These are phyloP conservation scores for Nestor notabilis DNA, from an alignment of 2,113 vertebrate genomes.

Conservation along the genomic window DNA sequence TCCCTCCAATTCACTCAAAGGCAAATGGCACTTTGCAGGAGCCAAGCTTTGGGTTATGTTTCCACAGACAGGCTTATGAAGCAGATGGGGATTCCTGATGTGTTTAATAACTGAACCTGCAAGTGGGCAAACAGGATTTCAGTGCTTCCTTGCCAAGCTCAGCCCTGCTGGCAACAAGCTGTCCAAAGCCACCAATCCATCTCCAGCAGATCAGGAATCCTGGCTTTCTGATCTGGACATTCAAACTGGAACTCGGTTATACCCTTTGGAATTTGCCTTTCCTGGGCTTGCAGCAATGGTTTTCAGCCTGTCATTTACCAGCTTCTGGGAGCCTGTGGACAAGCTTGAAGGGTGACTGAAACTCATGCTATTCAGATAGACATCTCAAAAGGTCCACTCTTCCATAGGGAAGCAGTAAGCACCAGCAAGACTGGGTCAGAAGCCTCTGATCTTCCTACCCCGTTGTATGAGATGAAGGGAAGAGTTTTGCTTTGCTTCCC, in stretches of 20 bases:
- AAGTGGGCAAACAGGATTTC: conserved; percentile 3
- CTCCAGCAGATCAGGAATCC: background rate
- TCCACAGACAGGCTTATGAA: background rate
- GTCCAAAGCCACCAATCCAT: background rate
- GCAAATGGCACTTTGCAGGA: background rate
- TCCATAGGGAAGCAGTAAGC: accelerated
- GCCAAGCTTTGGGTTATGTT: background rate
- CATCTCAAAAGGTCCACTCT: background rate
- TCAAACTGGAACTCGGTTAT: background rate
- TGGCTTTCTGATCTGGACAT: background rate
- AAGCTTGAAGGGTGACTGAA: background rate
- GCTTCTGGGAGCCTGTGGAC: background rate
- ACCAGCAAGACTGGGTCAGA: accelerated
- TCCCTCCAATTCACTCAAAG: background rate
- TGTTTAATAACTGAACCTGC: conserved; percentile 31
- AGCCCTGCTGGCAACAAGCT: background rate
- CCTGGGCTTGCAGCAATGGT: background rate
- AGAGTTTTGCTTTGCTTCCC: background rate
- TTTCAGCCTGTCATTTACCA: background rate
- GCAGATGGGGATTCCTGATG: conserved; percentile 30
- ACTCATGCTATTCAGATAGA: background rate
- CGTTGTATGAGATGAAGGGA: background rate
- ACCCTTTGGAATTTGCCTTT: background rate
- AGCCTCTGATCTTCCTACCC: background rate
- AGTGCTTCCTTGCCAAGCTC: background rate